Conservation (phyloP, 2,797 vertebrate genomes). For the Lophius americanus region DNA sequence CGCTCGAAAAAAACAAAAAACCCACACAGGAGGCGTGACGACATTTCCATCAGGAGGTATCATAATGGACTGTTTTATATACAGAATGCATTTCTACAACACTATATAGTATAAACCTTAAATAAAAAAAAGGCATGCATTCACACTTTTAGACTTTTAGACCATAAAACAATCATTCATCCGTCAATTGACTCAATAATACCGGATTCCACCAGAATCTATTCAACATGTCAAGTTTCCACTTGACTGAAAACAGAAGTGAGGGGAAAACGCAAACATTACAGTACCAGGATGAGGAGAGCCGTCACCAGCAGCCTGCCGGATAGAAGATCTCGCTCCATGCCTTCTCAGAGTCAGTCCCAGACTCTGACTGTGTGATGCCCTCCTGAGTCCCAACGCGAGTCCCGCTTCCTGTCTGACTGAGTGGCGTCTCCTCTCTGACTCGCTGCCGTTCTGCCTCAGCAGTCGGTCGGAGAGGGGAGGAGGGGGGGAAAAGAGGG, state of each 20-base stretch:
- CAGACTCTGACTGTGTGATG: constrained; percentile 33
- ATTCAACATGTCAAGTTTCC: no score
- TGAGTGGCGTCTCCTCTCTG: constrained; percentile 75
- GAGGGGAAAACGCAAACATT: constrained; percentile 15
- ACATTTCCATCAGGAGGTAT: not conserved
- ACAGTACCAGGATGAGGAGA: constrained; percentile 87
- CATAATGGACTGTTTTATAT: no score
- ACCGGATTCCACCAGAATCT: no score
- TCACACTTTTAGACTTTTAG: not conserved
- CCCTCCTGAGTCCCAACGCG: constrained; percentile 52
- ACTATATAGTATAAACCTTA: no score
- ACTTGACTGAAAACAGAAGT: no score
- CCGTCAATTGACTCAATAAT: no score
- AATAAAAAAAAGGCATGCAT: constrained; percentile 1
- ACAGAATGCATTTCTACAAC: no score
- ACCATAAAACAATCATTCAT: not conserved
- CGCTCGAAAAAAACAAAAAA: not conserved
- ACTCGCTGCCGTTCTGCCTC: constrained; percentile 60
- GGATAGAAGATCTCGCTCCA: constrained; percentile 82
- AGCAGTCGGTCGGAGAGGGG: constrained; percentile 52
- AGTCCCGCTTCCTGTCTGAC: constrained; percentile 55
- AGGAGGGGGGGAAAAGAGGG: constrained; percentile 36
- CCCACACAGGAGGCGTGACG: not conserved
- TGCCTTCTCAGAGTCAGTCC: constrained; percentile 58
- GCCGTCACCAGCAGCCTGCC: constrained; percentile 82